Evolutionary conservation across 2,888 invertebrate species (phyloP).

Genomic region (Ypsolopha scabrella): DNA sequence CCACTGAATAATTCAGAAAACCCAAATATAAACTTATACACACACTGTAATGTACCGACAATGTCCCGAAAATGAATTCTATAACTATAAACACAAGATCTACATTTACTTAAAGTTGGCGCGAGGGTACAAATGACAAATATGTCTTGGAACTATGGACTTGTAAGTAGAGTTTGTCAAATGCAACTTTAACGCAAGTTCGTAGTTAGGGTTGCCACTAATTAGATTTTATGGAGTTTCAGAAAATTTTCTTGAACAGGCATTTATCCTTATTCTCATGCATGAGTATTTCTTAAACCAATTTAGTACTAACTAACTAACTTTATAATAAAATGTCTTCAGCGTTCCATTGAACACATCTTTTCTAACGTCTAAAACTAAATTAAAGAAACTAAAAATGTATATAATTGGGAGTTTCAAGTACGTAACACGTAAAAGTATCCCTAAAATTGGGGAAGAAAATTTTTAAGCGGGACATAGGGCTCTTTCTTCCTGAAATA

Average conservation of each 20-base stretch:
- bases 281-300: background rate
- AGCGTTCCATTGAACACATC: no score
- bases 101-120: constrained; percentile 46
- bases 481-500: constrained; percentile 25
- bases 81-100: constrained; percentile 35
- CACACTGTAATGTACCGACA: constrained; percentile 28
- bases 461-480: background rate
- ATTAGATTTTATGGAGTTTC: constrained; percentile 28
- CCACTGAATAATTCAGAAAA: constrained; percentile 67
- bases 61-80: constrained; percentile 39
- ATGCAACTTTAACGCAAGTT: constrained; percentile 47
- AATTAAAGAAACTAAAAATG: background rate
- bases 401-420: no score
- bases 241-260: background rate
- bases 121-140: constrained; percentile 55
- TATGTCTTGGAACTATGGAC: constrained; percentile 57
- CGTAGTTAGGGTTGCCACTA: constrained; percentile 39
- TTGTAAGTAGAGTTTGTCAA: constrained; percentile 43
- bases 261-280: background rate
- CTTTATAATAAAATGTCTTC: no score
- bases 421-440: background rate
- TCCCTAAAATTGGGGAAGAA: background rate
- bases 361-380: no score
- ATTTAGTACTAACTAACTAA: no score
- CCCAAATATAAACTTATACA: constrained; percentile 61